phyloP scores from a whole-genome alignment of 2,888 invertebrate genomes.

The Platycheirus rosarum region DNA sequence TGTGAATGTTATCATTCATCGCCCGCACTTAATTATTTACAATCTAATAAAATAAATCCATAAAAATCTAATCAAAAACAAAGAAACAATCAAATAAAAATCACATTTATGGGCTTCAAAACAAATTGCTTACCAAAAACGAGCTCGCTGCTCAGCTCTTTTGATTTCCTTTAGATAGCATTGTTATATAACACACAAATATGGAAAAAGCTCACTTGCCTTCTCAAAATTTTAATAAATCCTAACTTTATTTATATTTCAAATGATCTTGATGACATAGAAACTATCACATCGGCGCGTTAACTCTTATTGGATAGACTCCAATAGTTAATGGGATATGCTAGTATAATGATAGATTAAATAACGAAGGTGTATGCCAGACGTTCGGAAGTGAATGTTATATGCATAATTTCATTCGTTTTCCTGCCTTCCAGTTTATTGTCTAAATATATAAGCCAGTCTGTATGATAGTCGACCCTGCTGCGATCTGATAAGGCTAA shows the following conservation, averaged over 20 bases:
- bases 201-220: constrained; percentile 31
- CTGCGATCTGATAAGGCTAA: constrained; percentile 51
- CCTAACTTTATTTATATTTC: constrained; percentile 8
- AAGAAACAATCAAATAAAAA: constrained; percentile 29
- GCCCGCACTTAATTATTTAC: background rate
- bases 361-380: background rate
- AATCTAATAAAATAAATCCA: constrained; percentile 20
- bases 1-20: background rate
- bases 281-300: constrained; percentile 8
- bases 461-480: constrained; percentile 22
- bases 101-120: constrained; percentile 42
- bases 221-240: constrained; percentile 8
- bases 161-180: constrained; percentile 30
- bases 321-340: background rate
- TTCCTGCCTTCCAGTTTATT: background rate
- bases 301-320: constrained; percentile 11
- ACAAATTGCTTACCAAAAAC: constrained; percentile 49
- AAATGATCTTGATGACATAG: constrained; percentile 29
- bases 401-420: constrained; percentile 9
- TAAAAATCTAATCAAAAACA: constrained; percentile 32
- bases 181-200: constrained; percentile 33
- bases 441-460: background rate
- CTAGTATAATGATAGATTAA: background rate
- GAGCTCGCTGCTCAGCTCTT: constrained; percentile 61
- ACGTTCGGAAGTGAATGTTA: constrained; percentile 22